Evolutionary conservation across 2,888 invertebrate genomes (phyloP).

Genomic region (Scrobipalpa atriplicella): DNA sequence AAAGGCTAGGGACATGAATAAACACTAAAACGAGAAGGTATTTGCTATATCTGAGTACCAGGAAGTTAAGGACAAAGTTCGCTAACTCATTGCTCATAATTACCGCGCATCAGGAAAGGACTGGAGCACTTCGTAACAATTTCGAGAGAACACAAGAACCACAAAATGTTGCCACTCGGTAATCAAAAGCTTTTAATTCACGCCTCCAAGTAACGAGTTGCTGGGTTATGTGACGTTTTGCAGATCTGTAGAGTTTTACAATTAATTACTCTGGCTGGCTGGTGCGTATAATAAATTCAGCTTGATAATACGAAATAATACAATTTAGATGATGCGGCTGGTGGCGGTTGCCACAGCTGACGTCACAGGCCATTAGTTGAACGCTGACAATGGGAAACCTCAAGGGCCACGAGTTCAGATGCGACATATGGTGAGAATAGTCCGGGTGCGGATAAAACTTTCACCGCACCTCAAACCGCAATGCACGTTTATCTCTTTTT

Average conservation of each 20-base stretch:
- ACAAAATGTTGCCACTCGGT: conserved; percentile 44
- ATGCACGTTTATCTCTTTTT: conserved; percentile 71
- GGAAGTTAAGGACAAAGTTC: conserved; percentile 42
- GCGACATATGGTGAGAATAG: conserved; percentile 71
- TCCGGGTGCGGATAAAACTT: conserved; percentile 63
- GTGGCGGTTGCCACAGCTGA: conserved; percentile 48
- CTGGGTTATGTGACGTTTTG: conserved; percentile 17
- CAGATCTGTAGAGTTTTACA: conserved; percentile 12
- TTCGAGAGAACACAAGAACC: conserved; percentile 42
- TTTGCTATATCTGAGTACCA: conserved; percentile 31
- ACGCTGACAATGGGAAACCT: conserved; percentile 64
- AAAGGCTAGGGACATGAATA: too few relatives aligned
- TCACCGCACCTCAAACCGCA: conserved; percentile 62
- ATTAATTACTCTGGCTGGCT: too few relatives aligned
- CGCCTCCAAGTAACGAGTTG: conserved; percentile 32
- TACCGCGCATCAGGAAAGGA: conserved; percentile 44
- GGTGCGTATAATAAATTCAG: neutral
- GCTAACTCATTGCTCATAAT: conserved; percentile 53
- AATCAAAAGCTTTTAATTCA: conserved; percentile 53
- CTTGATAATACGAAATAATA: conserved; percentile 44
- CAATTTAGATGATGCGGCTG: conserved; percentile 51
- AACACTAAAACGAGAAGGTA: conserved; percentile 39
- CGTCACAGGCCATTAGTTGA: conserved; percentile 67
- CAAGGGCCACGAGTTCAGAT: conserved; percentile 67
- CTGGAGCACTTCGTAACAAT: conserved; percentile 45